Percentiles rank a stretch among this genome's conserved stretches.
phyloP scores from a whole-genome alignment of 64 coral and sea anemone genomes.

The Actinia equina region DNA sequence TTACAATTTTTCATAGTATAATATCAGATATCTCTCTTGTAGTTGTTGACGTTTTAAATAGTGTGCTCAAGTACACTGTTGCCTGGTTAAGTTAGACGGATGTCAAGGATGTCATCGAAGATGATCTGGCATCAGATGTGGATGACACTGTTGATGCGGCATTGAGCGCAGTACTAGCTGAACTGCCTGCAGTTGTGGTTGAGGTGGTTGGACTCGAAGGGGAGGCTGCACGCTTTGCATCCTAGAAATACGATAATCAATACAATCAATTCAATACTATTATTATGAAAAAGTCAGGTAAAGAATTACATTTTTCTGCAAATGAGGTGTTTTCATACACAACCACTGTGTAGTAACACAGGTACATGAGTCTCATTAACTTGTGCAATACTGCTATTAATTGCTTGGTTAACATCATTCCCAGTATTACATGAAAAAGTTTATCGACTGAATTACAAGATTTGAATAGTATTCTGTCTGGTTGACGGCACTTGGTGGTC shows the following conservation, averaged over 20 bases:
- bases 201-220: conserved; percentile 23
- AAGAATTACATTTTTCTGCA: too few relatives aligned
- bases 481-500: too few relatives aligned
- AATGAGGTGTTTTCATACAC: too few relatives aligned
- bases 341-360: too few relatives aligned
- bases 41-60: conserved; percentile 4
- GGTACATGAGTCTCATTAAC: too few relatives aligned
- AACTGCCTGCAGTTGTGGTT: conserved; percentile 46
- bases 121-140: conserved; percentile 46
- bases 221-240: conserved; percentile 21
- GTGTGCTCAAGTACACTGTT: neutral
- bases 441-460: too few relatives aligned
- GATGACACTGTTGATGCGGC: conserved; percentile 31
- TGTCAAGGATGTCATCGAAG: conserved; percentile 55
- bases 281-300: neutral
- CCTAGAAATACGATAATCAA: conserved; percentile 18
- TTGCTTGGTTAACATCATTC: too few relatives aligned
- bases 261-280: conserved; percentile 6
- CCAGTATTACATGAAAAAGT: too few relatives aligned
- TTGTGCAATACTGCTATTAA: too few relatives aligned
- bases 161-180: conserved; percentile 16
- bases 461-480: too few relatives aligned
- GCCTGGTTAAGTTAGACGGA: conserved; percentile 24
- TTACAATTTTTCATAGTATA: conserved; percentile 32
- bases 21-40: conserved; percentile 18